Percentiles rank a stretch among this genome's conserved stretches.
Evolutionary conservation across 2,888 invertebrate genomes (phyloP).

Genomic region (Morpho helenor): DNA sequence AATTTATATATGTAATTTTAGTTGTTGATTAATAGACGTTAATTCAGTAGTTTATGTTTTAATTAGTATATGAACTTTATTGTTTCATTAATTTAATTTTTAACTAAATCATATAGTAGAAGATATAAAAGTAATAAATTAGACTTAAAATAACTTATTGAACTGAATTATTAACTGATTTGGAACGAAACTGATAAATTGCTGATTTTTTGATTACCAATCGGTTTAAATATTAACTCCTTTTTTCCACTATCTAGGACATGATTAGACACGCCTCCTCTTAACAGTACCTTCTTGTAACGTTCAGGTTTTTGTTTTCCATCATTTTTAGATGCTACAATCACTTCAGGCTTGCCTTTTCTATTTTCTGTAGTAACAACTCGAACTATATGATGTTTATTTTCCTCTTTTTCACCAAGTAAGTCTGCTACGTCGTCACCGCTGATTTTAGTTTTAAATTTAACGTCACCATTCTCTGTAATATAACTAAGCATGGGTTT

Average conservation of each 20-base stretch:
- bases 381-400: slow-evolving; percentile 26
- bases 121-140: slow-evolving; percentile 15
- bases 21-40: no score
- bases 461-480: slow-evolving; percentile 39
- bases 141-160: slow-evolving; percentile 3
- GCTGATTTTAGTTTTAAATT: slow-evolving; percentile 43
- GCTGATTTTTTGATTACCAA: slow-evolving; percentile 45
- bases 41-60: no score
- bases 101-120: slow-evolving; percentile 2
- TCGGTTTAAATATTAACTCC: slow-evolving; percentile 49
- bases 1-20: no score
- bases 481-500: slow-evolving; percentile 36
- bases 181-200: slow-evolving; percentile 57
- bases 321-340: slow-evolving; percentile 33
- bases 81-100: neutral
- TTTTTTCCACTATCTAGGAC: slow-evolving; percentile 40
- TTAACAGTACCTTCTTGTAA: slow-evolving; percentile 28
- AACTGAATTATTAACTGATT: slow-evolving; percentile 34
- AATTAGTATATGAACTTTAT: no score
- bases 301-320: slow-evolving; percentile 18
- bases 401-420: slow-evolving; percentile 16
- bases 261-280: slow-evolving; percentile 29
- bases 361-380: slow-evolving; percentile 31
- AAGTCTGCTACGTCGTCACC: slow-evolving; percentile 38
- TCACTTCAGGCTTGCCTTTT: slow-evolving; percentile 23